A percentile compares a stretch with the other conserved stretches of the same genome.
These are phyloP conservation scores for Thamnophis elegans DNA, from an alignment of 2,797 vertebrate genomes.

Conservation along the genomic window DNA sequence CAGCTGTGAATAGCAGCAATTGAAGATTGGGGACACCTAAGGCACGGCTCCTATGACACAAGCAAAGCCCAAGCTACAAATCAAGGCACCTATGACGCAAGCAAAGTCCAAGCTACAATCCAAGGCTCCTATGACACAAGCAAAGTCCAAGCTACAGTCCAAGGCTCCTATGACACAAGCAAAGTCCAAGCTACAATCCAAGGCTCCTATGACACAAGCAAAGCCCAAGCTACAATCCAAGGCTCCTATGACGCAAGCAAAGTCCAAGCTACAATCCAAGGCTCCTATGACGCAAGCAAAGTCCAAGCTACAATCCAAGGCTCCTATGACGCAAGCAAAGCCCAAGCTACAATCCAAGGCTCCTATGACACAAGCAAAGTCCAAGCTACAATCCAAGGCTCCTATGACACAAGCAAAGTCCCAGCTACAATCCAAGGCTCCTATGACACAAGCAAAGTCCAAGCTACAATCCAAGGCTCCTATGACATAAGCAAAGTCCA, in stretches of 20 bases:
- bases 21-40: not conserved
- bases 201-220: not conserved
- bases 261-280: not conserved
- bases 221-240: not conserved
- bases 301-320: not conserved
- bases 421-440: not conserved
- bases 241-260: not conserved
- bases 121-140: not conserved
- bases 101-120: not conserved
- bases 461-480: not conserved
- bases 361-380: not conserved
- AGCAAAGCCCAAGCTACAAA: not conserved
- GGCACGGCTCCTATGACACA: not conserved
- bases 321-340: not conserved
- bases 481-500: not conserved
- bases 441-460: not conserved
- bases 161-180: not conserved
- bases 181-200: not conserved
- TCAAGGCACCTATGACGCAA: not conserved
- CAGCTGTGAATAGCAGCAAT: not conserved
- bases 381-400: not conserved
- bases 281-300: not conserved
- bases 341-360: not conserved
- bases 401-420: not conserved
- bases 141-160: not conserved